Percentiles rank a stretch among this genome's conserved stretches.
These are phyloP conservation scores for Hippopotamyrus pictus DNA, from an alignment of 2,797 vertebrate species.

Conservation along the genomic window DNA sequence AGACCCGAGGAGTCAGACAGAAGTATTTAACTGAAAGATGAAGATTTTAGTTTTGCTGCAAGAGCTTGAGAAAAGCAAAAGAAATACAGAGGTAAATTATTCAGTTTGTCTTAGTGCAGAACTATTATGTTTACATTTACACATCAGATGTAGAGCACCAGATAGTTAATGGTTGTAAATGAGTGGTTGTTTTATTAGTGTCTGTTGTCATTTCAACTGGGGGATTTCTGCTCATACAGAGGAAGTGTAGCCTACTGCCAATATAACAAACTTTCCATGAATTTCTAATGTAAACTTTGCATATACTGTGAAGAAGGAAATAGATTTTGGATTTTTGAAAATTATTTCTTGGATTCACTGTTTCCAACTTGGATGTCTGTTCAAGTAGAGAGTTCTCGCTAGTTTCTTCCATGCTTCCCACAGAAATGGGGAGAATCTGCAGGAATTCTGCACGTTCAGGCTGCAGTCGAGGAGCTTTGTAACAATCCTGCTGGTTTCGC, in stretches of 20 bases:
- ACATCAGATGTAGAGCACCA: no score
- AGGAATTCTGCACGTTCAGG: background rate
- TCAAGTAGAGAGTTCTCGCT: background rate
- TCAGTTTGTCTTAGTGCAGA: background rate
- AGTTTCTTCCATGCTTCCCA: background rate
- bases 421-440: background rate
- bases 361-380: background rate
- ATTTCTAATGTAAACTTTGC: background rate
- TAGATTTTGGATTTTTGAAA: background rate
- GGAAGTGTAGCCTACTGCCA: background rate
- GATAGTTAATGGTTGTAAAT: background rate
- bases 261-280: background rate
- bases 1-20: slow-evolving; percentile 27
- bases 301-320: background rate
- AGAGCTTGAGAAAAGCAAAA: slow-evolving; percentile 60
- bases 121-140: background rate
- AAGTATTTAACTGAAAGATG: slow-evolving; percentile 45
- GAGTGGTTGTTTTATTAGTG: background rate
- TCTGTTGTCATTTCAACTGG: background rate
- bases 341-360: background rate
- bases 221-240: background rate
- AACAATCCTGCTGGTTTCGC: background rate
- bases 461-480: background rate
- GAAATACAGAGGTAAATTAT: slow-evolving; percentile 51
- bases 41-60: slow-evolving; percentile 57